These are phyloP conservation scores for Geococcyx californianus DNA, from an alignment of 2,113 vertebrate genomes.

Conservation along the genomic window DNA sequence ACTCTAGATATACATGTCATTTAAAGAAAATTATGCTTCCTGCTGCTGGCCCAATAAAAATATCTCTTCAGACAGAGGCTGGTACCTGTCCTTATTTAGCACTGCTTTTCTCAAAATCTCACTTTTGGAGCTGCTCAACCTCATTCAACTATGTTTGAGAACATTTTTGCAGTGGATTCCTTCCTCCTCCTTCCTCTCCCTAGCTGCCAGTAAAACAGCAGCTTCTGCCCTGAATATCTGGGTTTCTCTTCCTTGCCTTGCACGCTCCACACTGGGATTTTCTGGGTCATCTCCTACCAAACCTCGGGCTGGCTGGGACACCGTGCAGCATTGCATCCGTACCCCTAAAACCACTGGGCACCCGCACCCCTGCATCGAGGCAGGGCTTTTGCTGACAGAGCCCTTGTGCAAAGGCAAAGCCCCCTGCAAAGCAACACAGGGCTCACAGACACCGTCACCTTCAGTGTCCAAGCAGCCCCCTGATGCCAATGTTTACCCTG, in stretches of 20 bases:
- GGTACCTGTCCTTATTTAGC: background rate
- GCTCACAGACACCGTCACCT: background rate
- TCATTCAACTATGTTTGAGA: background rate
- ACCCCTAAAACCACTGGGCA: fast-evolving
- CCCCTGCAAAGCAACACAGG: background rate
- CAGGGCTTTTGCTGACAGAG: background rate
- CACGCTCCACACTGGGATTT: fast-evolving
- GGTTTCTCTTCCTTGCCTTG: background rate
- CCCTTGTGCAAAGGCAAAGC: fast-evolving
- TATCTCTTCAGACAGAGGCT: background rate
- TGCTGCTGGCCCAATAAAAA: background rate
- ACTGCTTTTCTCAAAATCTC: background rate
- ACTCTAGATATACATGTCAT: background rate
- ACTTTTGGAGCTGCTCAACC: background rate
- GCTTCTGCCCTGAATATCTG: background rate
- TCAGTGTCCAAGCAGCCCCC: background rate
- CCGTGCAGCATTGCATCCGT: fast-evolving
- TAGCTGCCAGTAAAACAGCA: background rate
- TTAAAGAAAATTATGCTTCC: background rate
- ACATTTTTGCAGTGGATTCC: background rate
- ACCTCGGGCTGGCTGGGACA: background rate
- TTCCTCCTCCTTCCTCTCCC: background rate
- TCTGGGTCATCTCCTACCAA: background rate
- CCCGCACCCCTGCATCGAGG: no score
- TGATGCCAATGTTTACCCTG: fast-evolving